These are phyloP conservation scores for Mastigias papua DNA, from an alignment of 30 jellyfish, hydroid and myxozoan species.

Conservation along the genomic window DNA sequence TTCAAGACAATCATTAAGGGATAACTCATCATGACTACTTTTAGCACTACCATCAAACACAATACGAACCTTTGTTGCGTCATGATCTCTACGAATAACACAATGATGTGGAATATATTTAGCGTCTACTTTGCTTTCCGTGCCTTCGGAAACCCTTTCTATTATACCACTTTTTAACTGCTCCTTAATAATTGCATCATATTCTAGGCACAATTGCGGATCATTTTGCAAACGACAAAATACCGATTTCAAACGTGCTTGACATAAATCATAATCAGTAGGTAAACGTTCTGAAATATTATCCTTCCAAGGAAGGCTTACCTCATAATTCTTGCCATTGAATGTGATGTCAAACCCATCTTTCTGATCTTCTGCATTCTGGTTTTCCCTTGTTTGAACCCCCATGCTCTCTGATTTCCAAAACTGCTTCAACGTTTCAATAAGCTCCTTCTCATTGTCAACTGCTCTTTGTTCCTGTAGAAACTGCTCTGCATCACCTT, in stretches of 20 bases:
- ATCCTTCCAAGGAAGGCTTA: slow-evolving; percentile 60
- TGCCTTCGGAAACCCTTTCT: not conserved
- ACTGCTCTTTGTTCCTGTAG: not conserved
- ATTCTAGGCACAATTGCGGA: not conserved
- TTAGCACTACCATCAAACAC: slow-evolving; percentile 52
- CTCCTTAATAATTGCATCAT: slow-evolving; percentile 5
- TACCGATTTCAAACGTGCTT: slow-evolving; percentile 2
- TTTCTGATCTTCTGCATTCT: not conserved
- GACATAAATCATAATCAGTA: slow-evolving; percentile 34
- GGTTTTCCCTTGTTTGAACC: not conserved
- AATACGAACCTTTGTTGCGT: slow-evolving; percentile 37
- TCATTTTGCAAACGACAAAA: not conserved
- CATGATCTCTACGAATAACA: slow-evolving; percentile 34
- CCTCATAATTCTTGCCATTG: slow-evolving; percentile 39
- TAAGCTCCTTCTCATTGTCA: slow-evolving; percentile 4
- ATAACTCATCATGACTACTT: not conserved
- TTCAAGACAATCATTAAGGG: slow-evolving; percentile 33
- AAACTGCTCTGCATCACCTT: not conserved
- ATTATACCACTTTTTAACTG: slow-evolving; percentile 11
- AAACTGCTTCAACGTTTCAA: slow-evolving; percentile 42
- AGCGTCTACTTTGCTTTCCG: not conserved
- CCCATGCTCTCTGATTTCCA: slow-evolving; percentile 58
- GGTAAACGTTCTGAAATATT: slow-evolving; percentile 49
- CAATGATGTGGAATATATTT: slow-evolving; percentile 24
- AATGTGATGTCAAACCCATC: slow-evolving; percentile 37